Evolutionary conservation across 2,797 vertebrate species (phyloP), one percentile per base, ranked within the genome.

Genomic region (Hypotaenidia philippensis): DNA sequence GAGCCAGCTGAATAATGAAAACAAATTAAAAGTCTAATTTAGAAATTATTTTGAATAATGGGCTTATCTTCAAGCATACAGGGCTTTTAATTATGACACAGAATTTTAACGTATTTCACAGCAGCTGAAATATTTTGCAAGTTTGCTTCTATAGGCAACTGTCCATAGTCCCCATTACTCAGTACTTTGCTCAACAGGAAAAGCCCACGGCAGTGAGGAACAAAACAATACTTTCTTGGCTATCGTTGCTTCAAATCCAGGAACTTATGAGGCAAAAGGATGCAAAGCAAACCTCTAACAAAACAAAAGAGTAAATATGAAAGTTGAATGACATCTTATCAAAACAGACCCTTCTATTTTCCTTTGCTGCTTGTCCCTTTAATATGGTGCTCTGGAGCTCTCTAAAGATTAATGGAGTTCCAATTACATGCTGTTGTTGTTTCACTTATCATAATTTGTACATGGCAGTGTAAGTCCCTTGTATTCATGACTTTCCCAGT

Each of bases 21-120:
- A 96, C 95, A 97, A 97, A 92, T 93, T 95, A 95, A 96, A 97
- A 89, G 91, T 87, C 96, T 91, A 94, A 90, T 96, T 96, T 93
- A 94, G 72, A 97, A 97, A 93, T 97, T 94, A 96, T 90, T 96
- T 97, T 97, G 97, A 97, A 96, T 94, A 96, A 76, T 74, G 78
- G 63, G 64, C 23, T 96, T 94, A 94, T 93, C 77, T 94, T 95
- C 72, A 66, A 45, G 68, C 87, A 97, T 61, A 89, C 19, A 94
- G 64, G 21, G 60, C 83, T 90, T 91, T 91, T 87, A 94, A 88
- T 84, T 91, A 92, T 4, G 21, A 64, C 61, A 56, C 29, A 75
- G 53, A 27, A 57, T 75, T 78, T 83, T 81, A 80, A 44, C 8
- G 1, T 38, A 79, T 61, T 81, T 95, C 71, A 79, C 25, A 81